Evolutionary conservation across 2,888 invertebrate genomes (phyloP).

Genomic region (Cheilosia vernalis): DNA sequence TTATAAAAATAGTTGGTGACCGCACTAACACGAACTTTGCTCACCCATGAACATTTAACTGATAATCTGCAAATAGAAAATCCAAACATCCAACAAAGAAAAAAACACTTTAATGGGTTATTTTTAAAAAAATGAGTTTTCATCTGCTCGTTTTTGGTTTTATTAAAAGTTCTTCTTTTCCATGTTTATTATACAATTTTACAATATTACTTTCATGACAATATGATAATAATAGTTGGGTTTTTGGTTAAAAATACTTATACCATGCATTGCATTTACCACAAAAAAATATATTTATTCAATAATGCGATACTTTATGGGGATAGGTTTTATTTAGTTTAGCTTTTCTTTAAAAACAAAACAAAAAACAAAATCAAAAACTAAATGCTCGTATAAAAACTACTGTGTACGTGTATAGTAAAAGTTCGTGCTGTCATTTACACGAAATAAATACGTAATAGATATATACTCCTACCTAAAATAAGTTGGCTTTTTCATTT

Average conservation of each 20-base stretch:
- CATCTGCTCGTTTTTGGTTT: slow-evolving; percentile 59
- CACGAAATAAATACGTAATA: slow-evolving; percentile 59
- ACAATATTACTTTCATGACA: slow-evolving; percentile 69
- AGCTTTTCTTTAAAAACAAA: slow-evolving; percentile 23
- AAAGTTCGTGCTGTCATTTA: slow-evolving; percentile 69
- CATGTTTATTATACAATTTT: slow-evolving; percentile 72
- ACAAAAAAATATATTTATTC: slow-evolving; percentile 45
- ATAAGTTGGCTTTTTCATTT: slow-evolving; percentile 59
- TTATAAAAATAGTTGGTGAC: no score
- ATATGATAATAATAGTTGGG: slow-evolving; percentile 65
- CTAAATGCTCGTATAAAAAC: slow-evolving; percentile 68
- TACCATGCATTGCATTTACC: slow-evolving; percentile 68
- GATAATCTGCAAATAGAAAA: not conserved
- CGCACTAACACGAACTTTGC: no score
- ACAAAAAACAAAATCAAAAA: slow-evolving; percentile 23
- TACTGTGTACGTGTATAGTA: slow-evolving; percentile 68
- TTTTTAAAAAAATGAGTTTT: slow-evolving; percentile 72
- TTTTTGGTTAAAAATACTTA: slow-evolving; percentile 64
- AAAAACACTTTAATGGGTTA: slow-evolving; percentile 23
- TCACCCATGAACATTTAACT: no score
- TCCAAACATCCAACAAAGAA: not conserved
- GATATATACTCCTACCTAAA: slow-evolving; percentile 62
- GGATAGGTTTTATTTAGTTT: slow-evolving; percentile 36
- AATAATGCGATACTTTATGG: slow-evolving; percentile 49
- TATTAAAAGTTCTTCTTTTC: slow-evolving; percentile 65